Percentiles rank a stretch among this genome's conserved stretches.
These are phyloP conservation scores for Conomelus anceps DNA, from an alignment of 2,888 invertebrate species.

Conservation along the genomic window DNA sequence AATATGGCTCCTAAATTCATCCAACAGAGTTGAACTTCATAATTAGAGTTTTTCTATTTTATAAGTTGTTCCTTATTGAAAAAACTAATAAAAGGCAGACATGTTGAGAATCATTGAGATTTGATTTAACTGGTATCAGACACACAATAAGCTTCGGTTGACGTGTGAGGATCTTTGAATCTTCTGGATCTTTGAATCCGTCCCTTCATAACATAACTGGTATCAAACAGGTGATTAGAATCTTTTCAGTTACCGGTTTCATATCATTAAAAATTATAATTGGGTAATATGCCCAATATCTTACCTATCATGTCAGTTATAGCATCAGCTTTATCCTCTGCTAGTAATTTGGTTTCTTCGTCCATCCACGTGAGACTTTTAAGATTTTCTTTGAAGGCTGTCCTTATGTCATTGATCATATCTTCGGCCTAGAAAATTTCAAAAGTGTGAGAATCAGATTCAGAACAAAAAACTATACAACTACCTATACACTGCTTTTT, in stretches of 20 bases:
- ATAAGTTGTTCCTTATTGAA: not conserved
- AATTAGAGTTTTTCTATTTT: not conserved
- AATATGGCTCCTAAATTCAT: not conserved
- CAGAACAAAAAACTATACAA: not conserved
- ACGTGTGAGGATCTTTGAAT: no score
- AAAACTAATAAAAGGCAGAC: no score
- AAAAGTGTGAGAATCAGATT: not conserved
- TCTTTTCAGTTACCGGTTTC: no score
- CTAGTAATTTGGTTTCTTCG: constrained; percentile 71
- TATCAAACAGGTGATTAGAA: no score
- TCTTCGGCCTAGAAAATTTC: constrained; percentile 61
- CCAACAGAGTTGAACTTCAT: constrained; percentile 23
- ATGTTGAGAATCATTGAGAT: no score
- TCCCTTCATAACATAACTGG: no score
- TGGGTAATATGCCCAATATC: no score
- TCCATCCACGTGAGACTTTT: constrained; percentile 93
- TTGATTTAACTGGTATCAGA: no score
- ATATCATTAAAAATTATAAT: not conserved
- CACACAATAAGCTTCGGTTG: no score
- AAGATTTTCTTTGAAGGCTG: constrained; percentile 83
- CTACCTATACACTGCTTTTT: not conserved
- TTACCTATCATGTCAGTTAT: constrained; percentile 91
- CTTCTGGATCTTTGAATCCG: no score
- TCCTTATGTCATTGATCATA: constrained; percentile 85
- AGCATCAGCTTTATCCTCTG: constrained; percentile 85